Percentiles rank a stretch among this genome's conserved stretches.
Evolutionary conservation across 2,888 invertebrate genomes (phyloP).

Genomic region (Megastigmus dorsalis): DNA sequence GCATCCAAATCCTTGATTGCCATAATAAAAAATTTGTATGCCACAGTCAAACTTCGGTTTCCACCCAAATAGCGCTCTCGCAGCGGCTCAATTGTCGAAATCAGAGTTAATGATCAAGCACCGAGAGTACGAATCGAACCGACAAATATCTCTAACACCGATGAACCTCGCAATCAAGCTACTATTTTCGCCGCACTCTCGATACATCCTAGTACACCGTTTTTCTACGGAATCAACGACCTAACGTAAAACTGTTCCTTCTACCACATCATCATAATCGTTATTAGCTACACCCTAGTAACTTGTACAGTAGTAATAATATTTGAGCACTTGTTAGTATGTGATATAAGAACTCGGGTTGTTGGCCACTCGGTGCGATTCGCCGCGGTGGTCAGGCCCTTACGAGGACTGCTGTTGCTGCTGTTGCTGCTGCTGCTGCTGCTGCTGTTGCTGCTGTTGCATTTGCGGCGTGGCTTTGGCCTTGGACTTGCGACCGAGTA

Average conservation of each 20-base stretch:
- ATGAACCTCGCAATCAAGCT: not conserved
- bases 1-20: too few species aligned
- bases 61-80: too few species aligned
- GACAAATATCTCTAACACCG: not conserved
- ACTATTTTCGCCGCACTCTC: not conserved
- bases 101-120: too few species aligned
- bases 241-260: too few species aligned
- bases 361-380: not conserved
- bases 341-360: too few species aligned
- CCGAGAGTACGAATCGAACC: slow-evolving; percentile 6
- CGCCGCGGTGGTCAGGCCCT: not conserved
- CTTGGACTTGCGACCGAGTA: slow-evolving; percentile 69
- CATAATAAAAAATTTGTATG: too few species aligned
- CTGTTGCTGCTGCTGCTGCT: slow-evolving; percentile 4
- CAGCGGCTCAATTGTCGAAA: too few species aligned
- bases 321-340: slow-evolving; percentile 9
- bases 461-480: not conserved
- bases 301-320: not conserved
- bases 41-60: too few species aligned
- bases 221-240: too few species aligned
- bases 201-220: too few species aligned
- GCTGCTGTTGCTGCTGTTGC: not conserved
- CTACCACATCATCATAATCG: too few species aligned
- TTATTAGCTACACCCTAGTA: not conserved
- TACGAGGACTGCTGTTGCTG: slow-evolving; percentile 16